Percentiles rank a stretch among this genome's conserved stretches.
phyloP scores from a whole-genome alignment of 2,888 invertebrate genomes.

The Hypolimnas misippus region DNA sequence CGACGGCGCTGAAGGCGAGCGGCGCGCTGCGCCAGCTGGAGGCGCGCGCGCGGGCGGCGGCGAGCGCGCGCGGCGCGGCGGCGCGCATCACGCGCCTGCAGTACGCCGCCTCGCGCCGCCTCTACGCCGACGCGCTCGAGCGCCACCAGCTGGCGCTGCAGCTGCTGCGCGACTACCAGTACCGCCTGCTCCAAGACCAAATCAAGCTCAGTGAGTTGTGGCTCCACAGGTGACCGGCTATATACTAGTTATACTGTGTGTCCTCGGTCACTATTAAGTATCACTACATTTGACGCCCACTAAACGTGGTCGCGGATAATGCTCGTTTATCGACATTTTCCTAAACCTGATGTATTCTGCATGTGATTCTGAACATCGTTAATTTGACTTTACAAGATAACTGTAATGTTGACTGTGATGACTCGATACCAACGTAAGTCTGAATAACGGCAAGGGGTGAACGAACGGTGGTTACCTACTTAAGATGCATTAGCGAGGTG shows the following conservation, averaged over 20 bases:
- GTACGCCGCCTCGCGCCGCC: conserved; percentile 70
- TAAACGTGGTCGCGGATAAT: too few species aligned
- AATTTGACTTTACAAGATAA: not conserved
- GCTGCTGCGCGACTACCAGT: conserved; percentile 79
- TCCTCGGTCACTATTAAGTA: too few species aligned
- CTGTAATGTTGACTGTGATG: not conserved
- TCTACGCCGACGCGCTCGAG: conserved; percentile 58
- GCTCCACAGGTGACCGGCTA: conserved; percentile 17
- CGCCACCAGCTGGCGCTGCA: conserved; percentile 81
- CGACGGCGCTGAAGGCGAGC: conserved; percentile 78
- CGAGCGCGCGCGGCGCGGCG: conserved; percentile 59
- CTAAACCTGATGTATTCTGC: not conserved
- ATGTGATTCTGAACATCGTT: not conserved
- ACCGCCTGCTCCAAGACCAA: conserved; percentile 82
- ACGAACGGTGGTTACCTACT: conserved; percentile 31
- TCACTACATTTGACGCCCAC: too few species aligned
- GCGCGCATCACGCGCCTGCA: conserved; percentile 74
- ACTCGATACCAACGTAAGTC: conserved; percentile 5
- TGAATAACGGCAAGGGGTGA: conserved; percentile 19
- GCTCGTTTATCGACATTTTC: not conserved
- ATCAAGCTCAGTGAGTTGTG: conserved; percentile 74
- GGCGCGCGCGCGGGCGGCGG: conserved; percentile 51
- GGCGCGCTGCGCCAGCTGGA: conserved; percentile 81
- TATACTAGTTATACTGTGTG: too few species aligned
- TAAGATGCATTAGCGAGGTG: conserved; percentile 28